phyloP scores from a whole-genome alignment of 2,113 vertebrate genomes.

The Cariama cristata region DNA sequence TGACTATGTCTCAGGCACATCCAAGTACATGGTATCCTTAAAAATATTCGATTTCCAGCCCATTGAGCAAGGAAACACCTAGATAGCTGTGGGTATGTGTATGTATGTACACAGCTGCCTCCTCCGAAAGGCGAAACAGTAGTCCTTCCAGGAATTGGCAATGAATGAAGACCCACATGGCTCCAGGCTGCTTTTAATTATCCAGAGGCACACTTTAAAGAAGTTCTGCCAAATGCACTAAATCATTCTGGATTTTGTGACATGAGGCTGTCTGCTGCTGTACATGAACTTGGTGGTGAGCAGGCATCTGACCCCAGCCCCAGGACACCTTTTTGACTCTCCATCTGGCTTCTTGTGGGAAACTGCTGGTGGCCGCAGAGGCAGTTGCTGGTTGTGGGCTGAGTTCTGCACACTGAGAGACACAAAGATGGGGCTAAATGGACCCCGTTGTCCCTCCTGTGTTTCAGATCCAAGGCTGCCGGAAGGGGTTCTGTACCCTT shows the following conservation, averaged over 20 bases:
- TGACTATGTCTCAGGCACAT: neutral
- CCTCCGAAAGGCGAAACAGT: neutral
- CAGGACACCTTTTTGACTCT: neutral
- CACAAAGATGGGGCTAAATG: neutral
- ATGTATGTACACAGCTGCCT: neutral
- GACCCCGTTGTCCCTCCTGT: neutral
- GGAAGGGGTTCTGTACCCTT: neutral
- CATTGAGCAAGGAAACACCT: neutral
- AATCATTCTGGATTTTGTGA: neutral
- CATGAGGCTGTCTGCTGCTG: neutral
- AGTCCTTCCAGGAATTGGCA: constrained; percentile 6
- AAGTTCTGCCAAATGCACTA: neutral
- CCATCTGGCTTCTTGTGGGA: neutral
- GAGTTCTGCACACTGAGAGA: neutral
- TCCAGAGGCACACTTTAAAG: neutral
- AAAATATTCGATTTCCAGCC: neutral
- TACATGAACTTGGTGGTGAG: neutral
- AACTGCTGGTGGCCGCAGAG: neutral
- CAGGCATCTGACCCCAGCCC: neutral
- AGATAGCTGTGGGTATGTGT: neutral
- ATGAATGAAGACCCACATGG: neutral
- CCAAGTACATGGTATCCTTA: neutral
- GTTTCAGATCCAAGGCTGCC: neutral
- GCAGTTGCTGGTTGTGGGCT: neutral
- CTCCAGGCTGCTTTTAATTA: constrained; percentile 54